phyloP scores from a whole-genome alignment of 2,113 vertebrate genomes.

The Nematolebias whitei region DNA sequence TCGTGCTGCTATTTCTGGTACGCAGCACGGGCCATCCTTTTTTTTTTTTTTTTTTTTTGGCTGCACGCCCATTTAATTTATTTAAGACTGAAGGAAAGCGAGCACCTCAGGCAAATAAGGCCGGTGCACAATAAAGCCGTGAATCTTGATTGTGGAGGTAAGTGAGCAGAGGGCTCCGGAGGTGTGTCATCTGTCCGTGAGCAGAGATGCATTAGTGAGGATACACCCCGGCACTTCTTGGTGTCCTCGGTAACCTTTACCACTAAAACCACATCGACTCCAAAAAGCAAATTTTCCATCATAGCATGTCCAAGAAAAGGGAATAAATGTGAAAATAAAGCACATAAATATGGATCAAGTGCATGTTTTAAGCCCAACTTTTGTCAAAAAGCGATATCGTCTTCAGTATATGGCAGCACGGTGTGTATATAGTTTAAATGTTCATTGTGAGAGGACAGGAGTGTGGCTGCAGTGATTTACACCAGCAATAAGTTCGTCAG shows the following conservation, averaged over 20 bases:
- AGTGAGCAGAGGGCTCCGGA: constrained; percentile 67
- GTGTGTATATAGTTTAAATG: constrained; percentile 66
- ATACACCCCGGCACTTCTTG: constrained; percentile 44
- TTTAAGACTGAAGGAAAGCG: constrained; percentile 71
- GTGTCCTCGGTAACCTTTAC: constrained; percentile 44
- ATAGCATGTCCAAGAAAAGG: not conserved
- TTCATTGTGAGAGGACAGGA: constrained; percentile 50
- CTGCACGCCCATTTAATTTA: constrained; percentile 75
- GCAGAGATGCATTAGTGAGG: constrained; percentile 56
- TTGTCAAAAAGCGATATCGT: constrained; percentile 28
- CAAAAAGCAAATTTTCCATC: not conserved
- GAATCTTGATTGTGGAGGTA: constrained; percentile 74
- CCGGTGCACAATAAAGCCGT: constrained; percentile 61
- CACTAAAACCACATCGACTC: constrained; percentile 15
- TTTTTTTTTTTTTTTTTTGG: too few species aligned
- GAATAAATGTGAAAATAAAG: not conserved
- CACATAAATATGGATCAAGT: constrained; percentile 12
- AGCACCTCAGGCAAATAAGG: constrained; percentile 66
- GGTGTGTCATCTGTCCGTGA: constrained; percentile 70
- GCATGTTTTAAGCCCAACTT: constrained; percentile 29
- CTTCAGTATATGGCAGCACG: constrained; percentile 7
- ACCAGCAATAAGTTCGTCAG: constrained; percentile 68
- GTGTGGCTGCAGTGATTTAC: constrained; percentile 62
- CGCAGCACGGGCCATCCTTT: constrained; percentile 28
- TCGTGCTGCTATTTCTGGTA: constrained; percentile 33